Conservation (phyloP, 2,113 vertebrate genomes). For the Alligator mississippiensis region DNA sequence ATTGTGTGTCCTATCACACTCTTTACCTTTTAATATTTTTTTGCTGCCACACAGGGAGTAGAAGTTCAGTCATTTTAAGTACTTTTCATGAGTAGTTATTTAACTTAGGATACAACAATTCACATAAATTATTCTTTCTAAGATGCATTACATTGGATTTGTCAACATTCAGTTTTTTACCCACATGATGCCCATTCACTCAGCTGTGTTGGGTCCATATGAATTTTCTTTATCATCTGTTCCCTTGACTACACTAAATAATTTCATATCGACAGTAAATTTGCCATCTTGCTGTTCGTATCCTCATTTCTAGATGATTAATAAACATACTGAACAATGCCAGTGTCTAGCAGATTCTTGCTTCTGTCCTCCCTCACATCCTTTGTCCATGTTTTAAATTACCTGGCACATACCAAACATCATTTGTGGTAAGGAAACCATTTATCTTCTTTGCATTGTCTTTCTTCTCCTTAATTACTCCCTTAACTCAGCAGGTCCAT, state of each 20-base stretch:
- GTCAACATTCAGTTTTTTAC: not conserved
- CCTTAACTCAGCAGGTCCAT: not conserved
- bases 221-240: not conserved
- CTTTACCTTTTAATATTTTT: not conserved
- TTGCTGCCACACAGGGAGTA: not conserved
- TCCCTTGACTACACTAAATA: not conserved
- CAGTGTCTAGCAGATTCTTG: not conserved
- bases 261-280: not conserved
- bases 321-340: not conserved
- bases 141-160: not conserved
- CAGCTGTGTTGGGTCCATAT: not conserved
- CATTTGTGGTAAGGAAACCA: slow-evolving; percentile 39
- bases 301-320: not conserved
- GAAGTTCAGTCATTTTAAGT: not conserved
- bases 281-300: not conserved
- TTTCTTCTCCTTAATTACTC: slow-evolving; percentile 17
- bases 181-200: not conserved
- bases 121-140: not conserved
- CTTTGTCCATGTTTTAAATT: not conserved
- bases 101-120: not conserved
- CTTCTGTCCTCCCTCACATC: not conserved
- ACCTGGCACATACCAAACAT: not conserved
- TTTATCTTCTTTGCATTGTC: slow-evolving; percentile 53
- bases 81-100: not conserved
- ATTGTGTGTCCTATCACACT: not conserved